phyloP scores from a whole-genome alignment of 2,113 vertebrate species.

The Vulpes vulpes region DNA sequence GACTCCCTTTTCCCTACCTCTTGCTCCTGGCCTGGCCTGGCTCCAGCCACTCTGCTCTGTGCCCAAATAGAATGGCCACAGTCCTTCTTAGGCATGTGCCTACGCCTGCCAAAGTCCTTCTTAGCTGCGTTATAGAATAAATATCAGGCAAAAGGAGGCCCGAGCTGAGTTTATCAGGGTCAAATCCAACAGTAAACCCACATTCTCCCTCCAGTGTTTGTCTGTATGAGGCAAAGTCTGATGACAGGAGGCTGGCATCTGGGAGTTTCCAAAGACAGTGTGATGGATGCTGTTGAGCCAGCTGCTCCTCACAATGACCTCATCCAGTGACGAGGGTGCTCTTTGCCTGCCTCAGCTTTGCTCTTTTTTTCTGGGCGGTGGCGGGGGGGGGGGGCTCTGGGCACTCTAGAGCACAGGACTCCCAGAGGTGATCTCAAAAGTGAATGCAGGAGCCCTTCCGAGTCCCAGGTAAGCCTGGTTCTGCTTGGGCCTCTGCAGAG shows the following conservation, averaged over 20 bases:
- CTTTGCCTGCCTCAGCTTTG: background rate
- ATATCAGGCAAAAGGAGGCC: slow-evolving; percentile 3
- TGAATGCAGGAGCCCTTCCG: background rate
- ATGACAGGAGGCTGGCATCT: background rate
- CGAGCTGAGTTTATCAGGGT: background rate
- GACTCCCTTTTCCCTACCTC: background rate
- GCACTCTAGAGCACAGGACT: background rate
- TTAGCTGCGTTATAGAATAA: slow-evolving; percentile 46
- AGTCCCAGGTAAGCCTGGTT: background rate
- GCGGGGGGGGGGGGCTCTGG: background rate
- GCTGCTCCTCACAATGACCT: background rate
- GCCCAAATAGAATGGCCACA: background rate
- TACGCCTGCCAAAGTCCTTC: background rate
- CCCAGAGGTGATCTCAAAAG: background rate
- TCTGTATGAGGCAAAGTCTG: background rate
- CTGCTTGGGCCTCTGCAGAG: background rate
- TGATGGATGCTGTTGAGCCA: background rate
- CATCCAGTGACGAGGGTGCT: background rate
- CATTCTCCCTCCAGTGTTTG: slow-evolving; percentile 3
- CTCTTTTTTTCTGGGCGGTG: background rate
- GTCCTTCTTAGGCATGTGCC: background rate
- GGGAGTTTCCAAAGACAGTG: background rate
- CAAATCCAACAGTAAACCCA: slow-evolving; percentile 28
- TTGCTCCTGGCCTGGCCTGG: background rate
- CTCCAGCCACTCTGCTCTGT: background rate